These are phyloP conservation scores for Octopus sinensis DNA, from an alignment of 1,140 invertebrate species.

Conservation along the genomic window DNA sequence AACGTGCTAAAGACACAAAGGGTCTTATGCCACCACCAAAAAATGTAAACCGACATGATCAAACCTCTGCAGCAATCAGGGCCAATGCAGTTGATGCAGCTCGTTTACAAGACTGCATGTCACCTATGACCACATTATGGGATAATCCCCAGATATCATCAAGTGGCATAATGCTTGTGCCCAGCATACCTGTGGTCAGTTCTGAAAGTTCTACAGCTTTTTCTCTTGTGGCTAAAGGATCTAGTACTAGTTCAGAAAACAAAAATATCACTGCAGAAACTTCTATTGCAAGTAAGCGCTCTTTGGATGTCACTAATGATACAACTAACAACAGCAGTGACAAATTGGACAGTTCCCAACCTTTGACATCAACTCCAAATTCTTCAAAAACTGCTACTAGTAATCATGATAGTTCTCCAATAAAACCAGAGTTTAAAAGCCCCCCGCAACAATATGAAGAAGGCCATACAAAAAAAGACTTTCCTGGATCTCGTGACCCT, in stretches of 20 bases:
- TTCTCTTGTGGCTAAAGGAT: background rate
- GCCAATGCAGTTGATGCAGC: background rate
- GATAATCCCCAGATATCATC: constrained; percentile 2
- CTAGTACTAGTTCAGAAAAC: background rate
- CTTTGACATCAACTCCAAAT: background rate
- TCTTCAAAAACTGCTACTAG: background rate
- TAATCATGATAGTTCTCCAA: background rate
- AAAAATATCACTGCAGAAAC: background rate
- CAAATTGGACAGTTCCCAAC: background rate
- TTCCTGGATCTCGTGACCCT: too few species aligned
- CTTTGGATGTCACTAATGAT: background rate
- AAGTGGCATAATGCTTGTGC: background rate
- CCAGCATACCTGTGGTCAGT: background rate
- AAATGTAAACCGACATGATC: background rate
- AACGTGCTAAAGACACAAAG: background rate
- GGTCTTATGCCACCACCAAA: background rate
- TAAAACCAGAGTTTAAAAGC: background rate
- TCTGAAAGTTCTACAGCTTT: too few species aligned
- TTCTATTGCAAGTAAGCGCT: background rate
- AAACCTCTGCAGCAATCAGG: constrained; percentile 4
- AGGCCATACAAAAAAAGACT: too few species aligned
- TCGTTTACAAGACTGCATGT: background rate
- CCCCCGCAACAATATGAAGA: background rate
- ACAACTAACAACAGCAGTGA: background rate
- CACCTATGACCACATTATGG: background rate